Base-by-base conservation (phyloP, 2,888 invertebrate genomes). In the Conistra vaccinii region DNA sequence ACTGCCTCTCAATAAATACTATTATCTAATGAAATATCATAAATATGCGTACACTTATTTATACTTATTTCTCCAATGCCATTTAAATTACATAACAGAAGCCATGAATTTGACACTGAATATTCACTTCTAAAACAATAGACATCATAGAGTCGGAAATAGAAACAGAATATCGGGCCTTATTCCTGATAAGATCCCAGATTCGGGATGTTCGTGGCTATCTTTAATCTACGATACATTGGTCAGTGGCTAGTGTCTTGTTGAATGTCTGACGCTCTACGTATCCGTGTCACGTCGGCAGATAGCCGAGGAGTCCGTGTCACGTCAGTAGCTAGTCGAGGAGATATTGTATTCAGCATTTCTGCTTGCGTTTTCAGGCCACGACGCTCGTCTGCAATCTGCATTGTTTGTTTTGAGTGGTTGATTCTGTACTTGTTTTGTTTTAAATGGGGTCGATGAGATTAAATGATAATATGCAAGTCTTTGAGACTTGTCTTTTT, bases 321-420 rank as follows among this genome's bases (percentile, higher is more conserved):
- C 78, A 48, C 39, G 68, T 57, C 48, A 20, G 55, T 45, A 66
- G 39, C 35, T 26, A 67, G 61, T 35, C 62, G 73, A n/a, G 60
- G 39, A 20, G 63, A 76, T 57, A 74, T 66, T 35, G 62, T 67
- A 75, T 72, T 67, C 71, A 74, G 29, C 39, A 58, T 77, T 69
- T 57, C 78, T 63, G 78, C 2, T 68, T 69, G n/a, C 60, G 79
- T 83, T 83, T 83, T 67, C 67, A 82, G 75, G 82, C 67, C 78
- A 75, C 75, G 75, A 73, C 32, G 32, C 60, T 70, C 55, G 73
- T 58, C 51, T 78, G 32, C 82, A 74, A 78, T 82, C 70, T 73
- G 32, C 39, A 65, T 82, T 82, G 74, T 82, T 82, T 74, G 66
- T 74, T 78, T 69, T 71, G 67, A 70, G 70, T 73, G 70, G 67